Conservation (phyloP, 2,113 vertebrate species). For the Gambusia affinis region DNA sequence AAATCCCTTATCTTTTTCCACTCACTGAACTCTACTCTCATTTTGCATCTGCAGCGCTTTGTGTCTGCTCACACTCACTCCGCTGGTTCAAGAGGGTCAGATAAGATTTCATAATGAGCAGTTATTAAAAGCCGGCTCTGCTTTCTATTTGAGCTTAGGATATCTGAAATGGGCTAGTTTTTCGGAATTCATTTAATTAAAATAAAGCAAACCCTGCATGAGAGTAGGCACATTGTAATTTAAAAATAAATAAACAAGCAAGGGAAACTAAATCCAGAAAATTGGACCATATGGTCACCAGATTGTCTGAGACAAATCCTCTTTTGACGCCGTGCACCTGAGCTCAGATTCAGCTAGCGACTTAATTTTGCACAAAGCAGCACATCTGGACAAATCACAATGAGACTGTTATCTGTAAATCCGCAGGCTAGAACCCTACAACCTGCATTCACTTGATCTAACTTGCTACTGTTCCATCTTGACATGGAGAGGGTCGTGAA, state of each 20-base stretch:
- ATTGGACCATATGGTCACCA: slow-evolving; percentile 16
- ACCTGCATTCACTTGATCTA: background rate
- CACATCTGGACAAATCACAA: slow-evolving; percentile 40
- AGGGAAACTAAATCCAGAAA: background rate
- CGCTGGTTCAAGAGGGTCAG: background rate
- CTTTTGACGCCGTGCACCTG: background rate
- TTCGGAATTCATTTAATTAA: no score
- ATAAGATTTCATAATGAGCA: slow-evolving; percentile 23
- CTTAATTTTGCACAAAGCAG: slow-evolving; percentile 24
- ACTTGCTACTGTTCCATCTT: background rate
- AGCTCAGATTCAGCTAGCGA: slow-evolving; percentile 22
- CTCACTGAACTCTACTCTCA: background rate
- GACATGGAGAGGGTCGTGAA: background rate
- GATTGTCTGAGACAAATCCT: slow-evolving; percentile 12
- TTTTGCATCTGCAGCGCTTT: background rate
- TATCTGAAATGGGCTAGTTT: slow-evolving; percentile 7
- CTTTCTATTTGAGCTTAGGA: slow-evolving; percentile 7
- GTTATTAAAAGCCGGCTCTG: slow-evolving; percentile 24
- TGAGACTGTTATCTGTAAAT: slow-evolving; percentile 21
- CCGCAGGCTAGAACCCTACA: slow-evolving; percentile 9
- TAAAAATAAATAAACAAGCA: background rate
- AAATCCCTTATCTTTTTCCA: slow-evolving; percentile 9
- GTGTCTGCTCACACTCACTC: background rate
- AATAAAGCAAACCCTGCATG: background rate
- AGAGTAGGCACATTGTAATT: background rate